Conservation (phyloP, 2,797 vertebrate species). For the Agapornis canus region DNA sequence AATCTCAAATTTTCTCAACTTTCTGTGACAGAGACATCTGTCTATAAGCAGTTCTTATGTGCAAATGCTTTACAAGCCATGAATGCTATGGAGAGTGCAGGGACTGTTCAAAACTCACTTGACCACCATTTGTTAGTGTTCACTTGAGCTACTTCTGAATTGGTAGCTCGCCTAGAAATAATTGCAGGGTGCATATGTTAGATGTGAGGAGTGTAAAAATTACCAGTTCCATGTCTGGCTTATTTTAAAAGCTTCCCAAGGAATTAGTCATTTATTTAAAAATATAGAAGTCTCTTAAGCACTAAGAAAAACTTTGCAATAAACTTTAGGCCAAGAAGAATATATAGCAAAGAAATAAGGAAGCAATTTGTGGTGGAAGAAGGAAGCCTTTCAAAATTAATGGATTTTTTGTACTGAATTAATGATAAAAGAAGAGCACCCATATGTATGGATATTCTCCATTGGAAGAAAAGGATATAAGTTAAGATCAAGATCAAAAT, state of each 20-base stretch:
- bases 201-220: background rate
- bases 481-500: background rate
- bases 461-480: background rate
- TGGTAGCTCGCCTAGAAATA: background rate
- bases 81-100: background rate
- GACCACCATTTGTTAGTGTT: background rate
- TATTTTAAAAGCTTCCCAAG: background rate
- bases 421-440: background rate
- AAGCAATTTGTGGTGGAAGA: background rate
- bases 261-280: background rate
- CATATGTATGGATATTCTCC: background rate
- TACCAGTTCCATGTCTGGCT: background rate
- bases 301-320: background rate
- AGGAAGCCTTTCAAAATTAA: background rate
- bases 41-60: fast-evolving
- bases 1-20: background rate
- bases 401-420: background rate
- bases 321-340: background rate
- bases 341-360: background rate
- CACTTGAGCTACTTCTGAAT: background rate
- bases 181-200: background rate
- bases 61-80: background rate
- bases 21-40: background rate
- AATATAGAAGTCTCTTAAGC: background rate
- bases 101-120: background rate